Percentiles rank a stretch among this genome's conserved stretches.
Evolutionary conservation across 2,888 invertebrate genomes (phyloP).

Genomic region (Matsumyia berberina): DNA sequence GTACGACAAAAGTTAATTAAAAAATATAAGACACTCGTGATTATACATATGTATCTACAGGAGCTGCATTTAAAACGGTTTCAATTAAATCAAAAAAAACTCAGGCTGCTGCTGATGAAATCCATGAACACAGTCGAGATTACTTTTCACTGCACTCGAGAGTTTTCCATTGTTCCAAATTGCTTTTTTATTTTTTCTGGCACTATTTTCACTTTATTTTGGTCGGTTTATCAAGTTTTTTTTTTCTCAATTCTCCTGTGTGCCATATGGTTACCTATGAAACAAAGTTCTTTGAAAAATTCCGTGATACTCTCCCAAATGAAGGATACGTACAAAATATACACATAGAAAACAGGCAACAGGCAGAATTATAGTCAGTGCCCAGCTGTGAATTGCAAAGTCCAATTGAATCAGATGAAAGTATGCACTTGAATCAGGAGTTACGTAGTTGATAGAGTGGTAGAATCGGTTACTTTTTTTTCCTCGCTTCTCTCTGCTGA

Average conservation of each 20-base stretch:
- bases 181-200: neutral
- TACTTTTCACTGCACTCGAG: slow-evolving; percentile 30
- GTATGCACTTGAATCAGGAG: slow-evolving; percentile 53
- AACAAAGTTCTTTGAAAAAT: slow-evolving; percentile 4
- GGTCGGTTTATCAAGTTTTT: slow-evolving; percentile 24
- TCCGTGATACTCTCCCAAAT: neutral
- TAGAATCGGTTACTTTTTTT: slow-evolving; percentile 22
- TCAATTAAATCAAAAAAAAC: neutral
- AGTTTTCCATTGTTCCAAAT: slow-evolving; percentile 6
- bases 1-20: neutral
- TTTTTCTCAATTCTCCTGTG: neutral
- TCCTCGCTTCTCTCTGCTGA: neutral
- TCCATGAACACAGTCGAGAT: slow-evolving; percentile 1
- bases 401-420: slow-evolving; percentile 51
- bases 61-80: slow-evolving; percentile 17
- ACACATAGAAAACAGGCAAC: slow-evolving; percentile 26
- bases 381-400: slow-evolving; percentile 42
- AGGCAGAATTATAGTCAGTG: slow-evolving; percentile 26
- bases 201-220: slow-evolving; percentile 14
- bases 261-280: slow-evolving; percentile 26
- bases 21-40: slow-evolving; percentile 5
- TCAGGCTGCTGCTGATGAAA: slow-evolving; percentile 3
- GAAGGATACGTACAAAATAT: slow-evolving; percentile 13
- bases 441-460: slow-evolving; percentile 45
- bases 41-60: neutral